phyloP scores from a whole-genome alignment of 2,797 vertebrate genomes.

The Catamblyrhynchus diadema region DNA sequence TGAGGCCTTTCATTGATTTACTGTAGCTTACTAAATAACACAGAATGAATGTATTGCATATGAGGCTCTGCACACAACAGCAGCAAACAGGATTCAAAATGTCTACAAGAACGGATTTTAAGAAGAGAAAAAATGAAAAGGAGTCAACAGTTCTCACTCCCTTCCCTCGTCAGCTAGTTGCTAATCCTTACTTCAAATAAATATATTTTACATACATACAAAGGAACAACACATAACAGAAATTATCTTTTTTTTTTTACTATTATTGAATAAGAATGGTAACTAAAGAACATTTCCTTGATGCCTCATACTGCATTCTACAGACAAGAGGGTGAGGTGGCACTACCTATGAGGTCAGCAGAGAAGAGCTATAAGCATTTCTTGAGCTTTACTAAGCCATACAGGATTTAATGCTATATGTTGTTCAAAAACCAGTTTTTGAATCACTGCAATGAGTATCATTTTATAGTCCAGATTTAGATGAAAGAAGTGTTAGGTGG shows the following conservation, averaged over 20 bases:
- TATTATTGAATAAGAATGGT: background rate
- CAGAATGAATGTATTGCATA: background rate
- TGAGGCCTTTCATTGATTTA: background rate
- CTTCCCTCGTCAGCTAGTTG: background rate
- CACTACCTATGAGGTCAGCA: background rate
- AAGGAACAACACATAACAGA: background rate
- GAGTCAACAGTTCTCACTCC: background rate
- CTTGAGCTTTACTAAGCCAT: background rate
- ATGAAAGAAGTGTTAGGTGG: background rate
- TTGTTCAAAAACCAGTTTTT: background rate
- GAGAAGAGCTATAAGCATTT: background rate
- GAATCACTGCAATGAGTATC: background rate
- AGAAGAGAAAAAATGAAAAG: background rate
- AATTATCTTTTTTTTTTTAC: background rate
- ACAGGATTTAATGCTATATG: background rate
- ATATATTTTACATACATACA: background rate
- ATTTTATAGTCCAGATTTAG: background rate
- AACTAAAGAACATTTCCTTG: background rate
- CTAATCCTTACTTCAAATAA: background rate
- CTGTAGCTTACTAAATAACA: slow-evolving; percentile 3
- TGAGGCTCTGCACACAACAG: background rate
- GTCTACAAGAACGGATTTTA: background rate
- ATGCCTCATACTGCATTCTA: background rate
- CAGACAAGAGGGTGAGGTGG: background rate
- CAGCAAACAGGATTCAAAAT: background rate